Evolutionary conservation across 2,888 invertebrate species (phyloP), one percentile per base, ranked within the genome.

Genomic region (Lamproptera curius): DNA sequence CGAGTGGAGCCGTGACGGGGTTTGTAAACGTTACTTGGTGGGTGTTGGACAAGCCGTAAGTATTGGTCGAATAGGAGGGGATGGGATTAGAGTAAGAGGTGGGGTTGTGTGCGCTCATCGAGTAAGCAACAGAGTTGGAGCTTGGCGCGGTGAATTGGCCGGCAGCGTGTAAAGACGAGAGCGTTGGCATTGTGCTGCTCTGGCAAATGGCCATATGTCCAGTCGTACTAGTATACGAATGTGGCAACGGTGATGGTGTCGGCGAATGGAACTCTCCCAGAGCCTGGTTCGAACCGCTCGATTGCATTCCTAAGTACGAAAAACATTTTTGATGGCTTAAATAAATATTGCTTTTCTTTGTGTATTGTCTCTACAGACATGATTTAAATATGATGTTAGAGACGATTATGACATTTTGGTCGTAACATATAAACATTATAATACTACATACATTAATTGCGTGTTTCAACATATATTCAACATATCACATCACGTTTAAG

Each of bases 231-330:
- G 88, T 67, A 78, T 91, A 83, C 67, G 89, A 77, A 78, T 91
- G 85, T 56, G 90, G 84, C 79, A 89, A 71, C 69, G 90, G 86
- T 75, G 90, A 73, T 69, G 90, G 73, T 80, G 91, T 79, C 62
- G 90, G 91, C 46, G 90, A 91, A 67, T 90, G 91, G 65, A 85
- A 90, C 58, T 92, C 92, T 60, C 92, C 90, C 58, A 92, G 78
- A 51, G 91, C 92, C 82, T 92, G 92, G 66, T 91, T 92, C 60
- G 92, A 92, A 55, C 92, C 91, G 68, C 92, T 92, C 55, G 91
- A 89, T 65, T 92, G 90, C 70, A 92, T 89, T 63, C 90, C 90
- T 78, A 78, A 45, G 51, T 53, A 56, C 50, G 52, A 48, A 44
- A 42, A 46, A 44, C 6, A 46, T 41, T 41, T n/a, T n/a, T n/a